Percentiles rank a stretch among this genome's conserved stretches.
Conservation (phyloP, 2,113 vertebrate genomes). For the Carollia perspicillata region DNA sequence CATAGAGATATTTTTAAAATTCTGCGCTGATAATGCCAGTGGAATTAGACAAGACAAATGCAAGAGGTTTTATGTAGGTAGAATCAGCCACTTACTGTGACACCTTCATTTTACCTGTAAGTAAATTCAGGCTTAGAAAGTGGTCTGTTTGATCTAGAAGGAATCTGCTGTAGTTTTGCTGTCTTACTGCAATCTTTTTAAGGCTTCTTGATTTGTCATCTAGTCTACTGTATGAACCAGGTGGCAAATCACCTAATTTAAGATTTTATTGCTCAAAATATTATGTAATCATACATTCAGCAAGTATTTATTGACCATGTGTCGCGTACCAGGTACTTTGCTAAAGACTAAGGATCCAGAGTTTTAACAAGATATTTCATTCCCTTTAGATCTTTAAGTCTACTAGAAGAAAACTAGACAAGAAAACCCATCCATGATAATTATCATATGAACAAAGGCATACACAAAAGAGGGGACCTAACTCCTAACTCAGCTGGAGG, state of each 20-base stretch:
- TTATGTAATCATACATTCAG: background rate
- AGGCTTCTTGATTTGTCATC: background rate
- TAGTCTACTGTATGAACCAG: background rate
- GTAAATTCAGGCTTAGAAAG: background rate
- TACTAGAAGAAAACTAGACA: background rate
- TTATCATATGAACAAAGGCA: background rate
- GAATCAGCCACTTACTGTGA: background rate
- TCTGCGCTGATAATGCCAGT: background rate
- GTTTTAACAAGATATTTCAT: background rate
- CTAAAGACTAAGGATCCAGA: background rate
- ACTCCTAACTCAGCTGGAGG: background rate
- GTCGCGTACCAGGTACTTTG: background rate
- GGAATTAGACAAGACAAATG: background rate
- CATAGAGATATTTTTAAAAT: background rate
- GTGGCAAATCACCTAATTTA: slow-evolving; percentile 10
- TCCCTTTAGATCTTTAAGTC: background rate
- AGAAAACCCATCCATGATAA: background rate
- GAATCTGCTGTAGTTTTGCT: background rate
- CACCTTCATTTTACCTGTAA: background rate
- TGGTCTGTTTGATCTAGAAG: background rate
- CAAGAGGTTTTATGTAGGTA: background rate
- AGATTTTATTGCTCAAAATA: slow-evolving; percentile 3
- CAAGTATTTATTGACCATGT: slow-evolving; percentile 3
- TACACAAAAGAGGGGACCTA: background rate
- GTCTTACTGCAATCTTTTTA: background rate